phyloP scores from a whole-genome alignment of 2,797 vertebrate genomes.

The Parotocinclus haroldoi region DNA sequence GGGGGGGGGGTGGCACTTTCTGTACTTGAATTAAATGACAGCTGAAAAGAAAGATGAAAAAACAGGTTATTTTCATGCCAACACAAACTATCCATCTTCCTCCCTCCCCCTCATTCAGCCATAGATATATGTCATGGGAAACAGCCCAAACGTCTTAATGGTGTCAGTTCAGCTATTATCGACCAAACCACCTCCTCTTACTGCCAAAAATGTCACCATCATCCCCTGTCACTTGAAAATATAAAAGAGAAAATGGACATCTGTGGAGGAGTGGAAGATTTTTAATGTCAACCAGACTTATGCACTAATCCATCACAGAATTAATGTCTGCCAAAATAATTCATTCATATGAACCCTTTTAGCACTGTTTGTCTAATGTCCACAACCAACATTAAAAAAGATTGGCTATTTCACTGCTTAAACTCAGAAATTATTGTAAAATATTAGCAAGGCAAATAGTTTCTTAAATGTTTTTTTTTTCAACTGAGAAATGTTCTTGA shows the following conservation, averaged over 20 bases:
- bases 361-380: neutral
- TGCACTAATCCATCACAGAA: conserved; percentile 36
- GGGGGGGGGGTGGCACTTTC: too few species aligned
- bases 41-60: conserved; percentile 36
- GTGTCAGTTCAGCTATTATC: conserved; percentile 68
- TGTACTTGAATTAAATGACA: conserved; percentile 28
- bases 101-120: conserved; percentile 37
- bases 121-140: conserved; percentile 61
- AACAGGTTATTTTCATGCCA: conserved; percentile 32
- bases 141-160: conserved; percentile 64
- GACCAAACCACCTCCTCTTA: conserved; percentile 49
- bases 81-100: conserved; percentile 9
- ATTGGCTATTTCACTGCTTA: too few species aligned
- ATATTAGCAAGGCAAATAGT: too few species aligned
- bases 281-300: conserved; percentile 58
- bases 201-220: conserved; percentile 63
- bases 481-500: too few species aligned
- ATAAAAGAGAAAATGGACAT: conserved; percentile 50
- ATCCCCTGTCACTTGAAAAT: conserved; percentile 51
- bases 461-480: too few species aligned
- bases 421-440: too few species aligned
- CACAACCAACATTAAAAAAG: too few species aligned
- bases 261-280: conserved; percentile 46
- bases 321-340: conserved; percentile 11
- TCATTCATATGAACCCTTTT: conserved; percentile 4